Base-by-base conservation (phyloP, 2,888 invertebrate genomes). In the Nomada flava region DNA sequence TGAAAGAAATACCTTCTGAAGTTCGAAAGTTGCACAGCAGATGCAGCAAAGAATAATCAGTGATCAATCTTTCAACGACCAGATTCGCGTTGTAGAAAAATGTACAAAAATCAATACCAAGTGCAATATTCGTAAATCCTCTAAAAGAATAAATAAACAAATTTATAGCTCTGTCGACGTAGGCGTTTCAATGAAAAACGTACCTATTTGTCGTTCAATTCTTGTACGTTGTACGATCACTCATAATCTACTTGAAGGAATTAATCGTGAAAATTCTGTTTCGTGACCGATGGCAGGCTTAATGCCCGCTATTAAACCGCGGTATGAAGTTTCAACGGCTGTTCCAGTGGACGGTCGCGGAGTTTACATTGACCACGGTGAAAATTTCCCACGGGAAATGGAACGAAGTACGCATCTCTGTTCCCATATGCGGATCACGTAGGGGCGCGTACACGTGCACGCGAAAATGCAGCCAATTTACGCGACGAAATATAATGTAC, bases 341-440 rank as follows among this genome's bases (percentile, higher is more conserved):
- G 76, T 78, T 73, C 72, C 50, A 64, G 79, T 23, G 55, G 60
- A 65, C 65, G 68, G 60, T 64, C 76, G 29, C 42, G 64, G 83
- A 89, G 89, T 91, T 89, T 89, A 86, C 87, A 85, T 82, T 86
- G 88, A 90, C 89, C 89, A 72, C 86, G 80, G 87, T 88, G 91
- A 89, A 91, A 91, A 92, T 92, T 91, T 92, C 91, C 91, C 92
- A 23, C 5, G 76, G 88, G 91, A 89, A 52, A 23, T 70, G 67
- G 59, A 57, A 79, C 76, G 77, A 79, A 81, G 72, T 72, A 75
- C 75, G 77, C 60, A 68, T 81, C 76, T 60, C 65, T 47, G 42
- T 62, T 71, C 59, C 62, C 71, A 70, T 62, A 68, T 69, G 64
- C 59, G 53, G 47, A 10, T 20, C 52, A 50, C 59, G n/a, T 50